Base-by-base conservation (phyloP, 2,797 vertebrate genomes). In the Halcyon badia region DNA sequence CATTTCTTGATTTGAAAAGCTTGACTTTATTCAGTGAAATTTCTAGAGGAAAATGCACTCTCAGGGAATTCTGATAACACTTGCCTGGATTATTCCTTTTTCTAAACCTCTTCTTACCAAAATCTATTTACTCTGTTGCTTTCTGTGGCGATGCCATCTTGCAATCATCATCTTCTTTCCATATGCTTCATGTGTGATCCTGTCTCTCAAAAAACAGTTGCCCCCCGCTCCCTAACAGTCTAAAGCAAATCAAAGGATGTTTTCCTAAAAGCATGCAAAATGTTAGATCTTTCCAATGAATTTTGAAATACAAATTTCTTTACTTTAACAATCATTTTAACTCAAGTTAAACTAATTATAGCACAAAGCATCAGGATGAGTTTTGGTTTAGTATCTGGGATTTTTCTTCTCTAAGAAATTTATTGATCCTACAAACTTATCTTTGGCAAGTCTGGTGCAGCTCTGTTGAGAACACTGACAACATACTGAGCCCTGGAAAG, bases 101-200 rank as follows among this genome's bases (percentile, higher is more conserved):
- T 78, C 28, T 62, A 26, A 20, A 72, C 8, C 1, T 87, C 49
- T 20, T 82, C 48, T 71, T 56, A 31, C 22, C 15, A 41, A 80
- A 73, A 66, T 37, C 9, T 54, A 5, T n/a, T 54, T 46, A 62
- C 9, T 39, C 2, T 21, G 6, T 44, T 58, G 10, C 46, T 73
- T 73, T 60, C 26, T 52, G 26, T 58, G 46, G 26, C 57, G 62
- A 60, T 68, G 24, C 18, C 21, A 21, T 39, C 39, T 80, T 83
- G 42, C 15, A 70, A 31, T 31, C 1, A 0, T 31, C 1, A 0
- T 58, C 54, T 83, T 70, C 26, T 73, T 35, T 46, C 18, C 31
- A 2, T 6, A 25, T 54, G 33, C 44, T 57, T 30, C 44, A 28
- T 49, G 42, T 1, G 10, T 52, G 54, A 75, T 64, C 18, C 41